phyloP scores from a whole-genome alignment of 2,888 invertebrate genomes.

The Lepidochrysops patricia region DNA sequence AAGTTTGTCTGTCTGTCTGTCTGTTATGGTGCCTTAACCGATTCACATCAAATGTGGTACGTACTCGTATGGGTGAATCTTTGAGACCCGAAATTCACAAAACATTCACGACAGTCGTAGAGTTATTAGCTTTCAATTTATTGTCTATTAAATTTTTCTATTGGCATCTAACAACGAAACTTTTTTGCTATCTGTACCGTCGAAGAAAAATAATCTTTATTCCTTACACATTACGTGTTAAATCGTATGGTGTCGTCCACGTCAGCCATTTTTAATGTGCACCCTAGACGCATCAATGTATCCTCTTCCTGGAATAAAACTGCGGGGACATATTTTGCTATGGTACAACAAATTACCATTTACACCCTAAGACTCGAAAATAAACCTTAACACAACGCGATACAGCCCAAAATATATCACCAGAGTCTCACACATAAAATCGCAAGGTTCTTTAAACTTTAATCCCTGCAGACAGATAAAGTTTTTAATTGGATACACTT shows the following conservation, averaged over 20 bases:
- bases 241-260: not conserved
- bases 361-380: constrained; percentile 14
- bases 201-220: constrained; percentile 13
- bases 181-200: constrained; percentile 1
- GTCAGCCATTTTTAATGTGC: constrained; percentile 38
- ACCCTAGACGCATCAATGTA: constrained; percentile 41
- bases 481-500: constrained; percentile 20
- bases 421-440: not conserved
- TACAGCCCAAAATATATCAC: constrained; percentile 14
- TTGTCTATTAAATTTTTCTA: not conserved
- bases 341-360: constrained; percentile 24
- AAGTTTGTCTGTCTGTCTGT: too few relatives aligned
- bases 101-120: too few relatives aligned
- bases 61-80: too few relatives aligned
- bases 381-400: constrained; percentile 13
- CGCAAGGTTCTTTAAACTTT: constrained; percentile 15
- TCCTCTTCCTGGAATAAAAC: constrained; percentile 32
- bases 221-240: not conserved
- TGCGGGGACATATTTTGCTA: constrained; percentile 28
- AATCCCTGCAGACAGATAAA: constrained; percentile 3
- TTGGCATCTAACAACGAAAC: not conserved
- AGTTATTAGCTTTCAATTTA: too few relatives aligned
- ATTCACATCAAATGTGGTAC: too few relatives aligned
- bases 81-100: too few relatives aligned
- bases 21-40: too few relatives aligned